Conservation (phyloP, 2,888 invertebrate species). For the Melieria crassipennis region DNA sequence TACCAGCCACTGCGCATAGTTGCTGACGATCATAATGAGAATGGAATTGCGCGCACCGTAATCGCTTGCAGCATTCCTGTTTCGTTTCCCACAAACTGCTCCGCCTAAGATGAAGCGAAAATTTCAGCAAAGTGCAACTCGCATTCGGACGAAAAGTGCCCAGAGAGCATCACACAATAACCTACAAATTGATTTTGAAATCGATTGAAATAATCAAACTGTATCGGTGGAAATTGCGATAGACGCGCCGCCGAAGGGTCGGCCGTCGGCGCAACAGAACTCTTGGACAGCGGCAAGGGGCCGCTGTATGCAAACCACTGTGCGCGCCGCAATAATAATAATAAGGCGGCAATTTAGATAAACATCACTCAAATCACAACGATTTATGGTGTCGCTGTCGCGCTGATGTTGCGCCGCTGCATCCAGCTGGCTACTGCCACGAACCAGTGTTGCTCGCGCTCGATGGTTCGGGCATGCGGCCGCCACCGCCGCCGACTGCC, state of each 20-base stretch:
- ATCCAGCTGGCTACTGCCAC: background rate
- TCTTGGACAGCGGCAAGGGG: background rate
- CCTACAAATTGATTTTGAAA: conserved; percentile 11
- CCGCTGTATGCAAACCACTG: background rate
- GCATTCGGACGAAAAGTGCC: background rate
- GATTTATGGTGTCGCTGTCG: conserved; percentile 35
- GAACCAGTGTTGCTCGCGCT: background rate
- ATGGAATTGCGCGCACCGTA: no score
- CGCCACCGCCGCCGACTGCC: background rate
- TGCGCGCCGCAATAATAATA: conserved; percentile 16
- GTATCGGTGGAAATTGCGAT: background rate
- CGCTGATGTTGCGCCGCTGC: background rate
- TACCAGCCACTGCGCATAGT: no score
- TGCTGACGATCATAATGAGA: no score
- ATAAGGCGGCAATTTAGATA: conserved; percentile 38
- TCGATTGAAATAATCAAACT: background rate
- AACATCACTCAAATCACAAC: conserved; percentile 35
- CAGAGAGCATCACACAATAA: background rate
- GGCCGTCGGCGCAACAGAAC: no score
- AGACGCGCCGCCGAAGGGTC: background rate
- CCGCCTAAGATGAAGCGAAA: no score
- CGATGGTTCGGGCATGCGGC: background rate
- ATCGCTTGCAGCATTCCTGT: no score
- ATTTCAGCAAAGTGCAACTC: no score
- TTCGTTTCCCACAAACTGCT: no score